Base-by-base conservation (phyloP, 1,140 invertebrate species). In the Apis cerana region DNA sequence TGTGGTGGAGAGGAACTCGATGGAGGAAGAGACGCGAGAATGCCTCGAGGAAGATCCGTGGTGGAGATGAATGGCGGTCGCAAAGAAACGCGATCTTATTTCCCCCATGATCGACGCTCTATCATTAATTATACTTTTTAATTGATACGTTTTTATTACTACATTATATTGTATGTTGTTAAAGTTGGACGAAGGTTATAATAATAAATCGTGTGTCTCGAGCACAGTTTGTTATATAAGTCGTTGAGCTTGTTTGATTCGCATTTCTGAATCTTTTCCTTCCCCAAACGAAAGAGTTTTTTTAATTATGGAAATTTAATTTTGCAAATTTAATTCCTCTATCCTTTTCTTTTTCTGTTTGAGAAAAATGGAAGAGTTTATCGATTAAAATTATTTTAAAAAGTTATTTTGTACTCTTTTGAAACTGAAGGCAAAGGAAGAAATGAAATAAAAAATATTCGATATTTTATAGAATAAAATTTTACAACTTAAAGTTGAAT, bases 121-220 rank as follows among this genome's bases (percentile, higher is more conserved):
- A 91, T 89, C 85, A 93, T 92, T 92, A 93, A 43, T 91, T 90
- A 91, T 82, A 89, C 74, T 89, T 92, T 33, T 90, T 93, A 93
- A 92, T 89, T 90, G 90, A 87, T 93, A 93, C 89, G 92, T 92
- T 94, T 92, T 92, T 91, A 93, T 93, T 94, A 93, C 88, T 91
- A 92, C 91, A 94, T 93, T 93, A 93, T 93, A 94, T 93, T 94
- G 90, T 94, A 94, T 93, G 91, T 94, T 94, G 93, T 94, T 94
- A 94, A 94, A 94, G 93, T 92, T 94, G 93, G 91, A 93, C 85
- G 91, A 93, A 93, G 92, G 92, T 93, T 93, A 43, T 43, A 93
- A 93, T 92, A 93, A 93, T 93, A 94, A 94, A 94, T 92, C 88
- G 90, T 94, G 93, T 92, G 90, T 89, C 89, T 90, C 88, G 90